Conservation (phyloP, 53 echinoderm and acorn worm species). For the Astropecten irregularis region DNA sequence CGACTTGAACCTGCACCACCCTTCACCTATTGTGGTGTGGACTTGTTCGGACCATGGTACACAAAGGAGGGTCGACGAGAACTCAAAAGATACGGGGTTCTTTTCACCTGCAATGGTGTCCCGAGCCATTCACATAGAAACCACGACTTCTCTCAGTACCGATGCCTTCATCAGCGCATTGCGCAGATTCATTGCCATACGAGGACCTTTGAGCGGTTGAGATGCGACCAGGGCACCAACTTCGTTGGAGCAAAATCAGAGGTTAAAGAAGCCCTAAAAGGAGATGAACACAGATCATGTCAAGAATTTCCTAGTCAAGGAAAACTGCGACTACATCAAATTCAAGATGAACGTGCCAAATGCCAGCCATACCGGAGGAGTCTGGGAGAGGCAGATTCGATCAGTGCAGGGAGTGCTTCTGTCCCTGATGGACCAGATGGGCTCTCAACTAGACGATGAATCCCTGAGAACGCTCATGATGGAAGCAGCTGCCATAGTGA, state of each 20-base stretch:
- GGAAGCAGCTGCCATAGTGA: too few species aligned
- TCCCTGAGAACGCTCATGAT: too few species aligned
- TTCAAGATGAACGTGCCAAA: conserved; percentile 52
- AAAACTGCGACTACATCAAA: conserved; percentile 57
- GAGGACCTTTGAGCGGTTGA: conserved; percentile 49
- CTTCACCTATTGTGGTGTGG: too few species aligned
- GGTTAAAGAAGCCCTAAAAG: conserved; percentile 38
- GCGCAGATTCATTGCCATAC: conserved; percentile 34
- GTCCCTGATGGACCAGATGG: conserved; percentile 51
- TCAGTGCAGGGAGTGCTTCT: conserved; percentile 65
- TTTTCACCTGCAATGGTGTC: conserved; percentile 53
- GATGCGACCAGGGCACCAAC: conserved; percentile 62
- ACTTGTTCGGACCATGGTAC: too few species aligned
- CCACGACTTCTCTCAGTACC: conserved; percentile 25
- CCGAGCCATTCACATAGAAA: too few species aligned
- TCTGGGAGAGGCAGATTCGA: too few species aligned
- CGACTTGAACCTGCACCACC: conserved; percentile 50
- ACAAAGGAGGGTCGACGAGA: conserved; percentile 53
- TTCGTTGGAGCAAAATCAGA: conserved; percentile 61
- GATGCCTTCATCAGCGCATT: too few species aligned
- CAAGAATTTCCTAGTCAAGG: conserved; percentile 17
- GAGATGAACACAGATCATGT: conserved; percentile 47
- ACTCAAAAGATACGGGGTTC: conserved; percentile 32
- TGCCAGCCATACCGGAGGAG: conserved; percentile 76
- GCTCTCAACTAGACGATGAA: too few species aligned